A percentile compares a stretch with the other conserved stretches of the same genome.
These are phyloP conservation scores for Julus scandinavius DNA, from an alignment of 2,888 invertebrate species.

Conservation along the genomic window DNA sequence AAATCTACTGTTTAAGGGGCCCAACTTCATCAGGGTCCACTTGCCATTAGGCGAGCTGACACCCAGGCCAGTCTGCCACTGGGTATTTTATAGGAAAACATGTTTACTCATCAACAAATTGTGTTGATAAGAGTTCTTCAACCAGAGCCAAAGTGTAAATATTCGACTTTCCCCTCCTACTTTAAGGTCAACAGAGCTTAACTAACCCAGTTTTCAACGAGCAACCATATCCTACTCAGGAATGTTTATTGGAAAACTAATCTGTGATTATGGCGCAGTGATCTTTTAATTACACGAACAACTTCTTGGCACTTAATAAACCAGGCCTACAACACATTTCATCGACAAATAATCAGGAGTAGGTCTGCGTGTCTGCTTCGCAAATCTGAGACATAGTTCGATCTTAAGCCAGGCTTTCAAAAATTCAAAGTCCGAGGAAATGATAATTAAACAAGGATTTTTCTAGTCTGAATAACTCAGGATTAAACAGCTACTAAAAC, in stretches of 20 bases:
- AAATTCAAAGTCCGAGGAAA: not conserved
- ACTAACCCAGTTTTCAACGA: not conserved
- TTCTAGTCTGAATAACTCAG: not conserved
- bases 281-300: conserved; percentile 8
- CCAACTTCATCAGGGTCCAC: no score
- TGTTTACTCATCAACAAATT: not conserved
- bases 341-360: not conserved
- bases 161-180: not conserved
- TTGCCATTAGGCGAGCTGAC: no score
- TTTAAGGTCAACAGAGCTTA: not conserved
- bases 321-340: not conserved
- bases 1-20: no score
- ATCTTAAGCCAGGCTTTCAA: not conserved
- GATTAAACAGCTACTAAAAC: not conserved
- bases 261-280: not conserved
- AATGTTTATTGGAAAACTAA: conserved; percentile 25
- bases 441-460: not conserved
- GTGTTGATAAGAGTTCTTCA: no score
- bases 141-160: not conserved
- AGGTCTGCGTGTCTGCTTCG: not conserved
- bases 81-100: no score
- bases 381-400: not conserved
- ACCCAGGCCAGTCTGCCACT: no score
- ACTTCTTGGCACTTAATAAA: not conserved
- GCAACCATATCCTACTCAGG: not conserved